Conservation (phyloP, 2,797 vertebrate species). For the Typhlichthys eigenmanni region DNA sequence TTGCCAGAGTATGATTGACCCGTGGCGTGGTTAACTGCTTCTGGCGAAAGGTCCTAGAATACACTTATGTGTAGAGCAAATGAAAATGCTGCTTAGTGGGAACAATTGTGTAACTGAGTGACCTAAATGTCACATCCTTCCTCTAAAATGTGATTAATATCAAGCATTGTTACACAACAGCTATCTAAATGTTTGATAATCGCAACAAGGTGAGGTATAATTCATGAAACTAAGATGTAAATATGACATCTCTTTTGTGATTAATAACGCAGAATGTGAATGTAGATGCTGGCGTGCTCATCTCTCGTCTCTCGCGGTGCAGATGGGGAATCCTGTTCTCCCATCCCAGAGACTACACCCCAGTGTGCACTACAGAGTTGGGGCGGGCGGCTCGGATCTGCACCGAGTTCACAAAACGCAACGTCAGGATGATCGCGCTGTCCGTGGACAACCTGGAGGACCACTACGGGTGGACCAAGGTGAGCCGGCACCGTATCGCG, state of each 20-base stretch:
- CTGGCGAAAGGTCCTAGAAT: no score
- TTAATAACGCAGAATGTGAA: no score
- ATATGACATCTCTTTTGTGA: no score
- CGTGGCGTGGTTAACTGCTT: no score
- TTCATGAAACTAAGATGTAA: no score
- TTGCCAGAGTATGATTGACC: no score
- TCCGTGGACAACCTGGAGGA: constrained; percentile 86
- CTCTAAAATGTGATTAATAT: no score
- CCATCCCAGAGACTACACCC: constrained; percentile 91
- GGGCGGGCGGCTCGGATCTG: constrained; percentile 83
- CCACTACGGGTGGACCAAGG: constrained; percentile 89
- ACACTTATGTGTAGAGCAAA: no score
- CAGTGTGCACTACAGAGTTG: constrained; percentile 94
- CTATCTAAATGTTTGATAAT: no score
- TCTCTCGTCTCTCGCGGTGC: constrained; percentile 15
- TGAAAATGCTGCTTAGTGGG: no score
- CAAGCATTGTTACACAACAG: no score
- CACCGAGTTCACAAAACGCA: constrained; percentile 83
- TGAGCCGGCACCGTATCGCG: constrained; percentile 30
- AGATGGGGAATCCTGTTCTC: constrained; percentile 96
- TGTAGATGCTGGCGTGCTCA: neutral
- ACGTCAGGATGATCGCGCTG: constrained; percentile 88
- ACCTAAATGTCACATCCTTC: constrained; percentile 11
- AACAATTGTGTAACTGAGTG: neutral
- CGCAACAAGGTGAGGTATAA: no score